Conservation (phyloP, 2,797 vertebrate species). For the Takifugu rubripes region DNA sequence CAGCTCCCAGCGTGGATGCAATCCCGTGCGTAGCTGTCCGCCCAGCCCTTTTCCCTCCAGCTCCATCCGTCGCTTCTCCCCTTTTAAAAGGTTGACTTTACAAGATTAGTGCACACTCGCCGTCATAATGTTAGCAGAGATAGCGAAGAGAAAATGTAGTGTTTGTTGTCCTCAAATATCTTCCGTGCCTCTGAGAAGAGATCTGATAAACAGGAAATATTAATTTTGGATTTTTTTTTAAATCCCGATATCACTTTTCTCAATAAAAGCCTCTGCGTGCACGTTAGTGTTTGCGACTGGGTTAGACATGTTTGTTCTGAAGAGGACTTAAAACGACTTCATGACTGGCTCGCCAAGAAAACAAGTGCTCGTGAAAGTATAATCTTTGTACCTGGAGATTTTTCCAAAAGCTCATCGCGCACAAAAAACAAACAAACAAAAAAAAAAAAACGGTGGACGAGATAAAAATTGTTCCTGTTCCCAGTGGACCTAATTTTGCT, state of each 20-base stretch:
- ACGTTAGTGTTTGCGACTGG: conserved; percentile 27
- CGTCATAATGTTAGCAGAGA: conserved; percentile 72
- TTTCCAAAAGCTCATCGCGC: conserved; percentile 42
- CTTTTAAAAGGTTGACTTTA: conserved; percentile 81
- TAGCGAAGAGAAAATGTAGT: conserved; percentile 67
- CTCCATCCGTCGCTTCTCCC: conserved; percentile 51
- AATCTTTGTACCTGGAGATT: conserved; percentile 43
- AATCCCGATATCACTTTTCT: conserved; percentile 26
- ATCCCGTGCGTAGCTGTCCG: conserved; percentile 71
- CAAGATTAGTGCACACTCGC: conserved; percentile 80
- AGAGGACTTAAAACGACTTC: conserved; percentile 39
- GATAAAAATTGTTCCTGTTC: conserved; percentile 49
- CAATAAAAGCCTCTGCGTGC: not conserved
- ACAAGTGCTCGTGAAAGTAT: conserved; percentile 44
- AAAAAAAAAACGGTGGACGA: conserved; percentile 28
- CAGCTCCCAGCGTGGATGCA: conserved; percentile 77
- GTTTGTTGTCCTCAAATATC: conserved; percentile 72
- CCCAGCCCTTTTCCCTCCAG: conserved; percentile 61
- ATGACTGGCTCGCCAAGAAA: conserved; percentile 35
- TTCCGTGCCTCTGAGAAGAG: conserved; percentile 65
- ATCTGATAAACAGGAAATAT: conserved; percentile 64
- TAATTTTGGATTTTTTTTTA: conserved; percentile 55
- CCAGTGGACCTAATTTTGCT: conserved; percentile 54
- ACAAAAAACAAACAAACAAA: conserved; percentile 2
- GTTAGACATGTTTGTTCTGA: conserved; percentile 51